A percentile compares a stretch with the other conserved stretches of the same genome.
phyloP scores from a whole-genome alignment of 2,113 vertebrate species.

The Apus apus region DNA sequence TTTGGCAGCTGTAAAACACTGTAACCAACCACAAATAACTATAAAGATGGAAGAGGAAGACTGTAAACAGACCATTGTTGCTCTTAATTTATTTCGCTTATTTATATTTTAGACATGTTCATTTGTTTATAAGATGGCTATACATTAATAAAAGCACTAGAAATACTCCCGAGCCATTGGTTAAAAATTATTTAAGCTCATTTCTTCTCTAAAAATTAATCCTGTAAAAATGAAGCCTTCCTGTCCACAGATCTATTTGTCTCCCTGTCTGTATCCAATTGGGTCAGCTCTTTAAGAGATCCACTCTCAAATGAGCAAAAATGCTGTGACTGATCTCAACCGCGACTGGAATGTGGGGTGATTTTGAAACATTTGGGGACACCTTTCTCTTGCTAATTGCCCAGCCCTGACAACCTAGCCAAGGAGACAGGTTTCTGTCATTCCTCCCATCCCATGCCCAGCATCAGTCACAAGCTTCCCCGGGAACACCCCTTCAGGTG shows the following conservation, averaged over 20 bases:
- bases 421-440: neutral
- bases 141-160: constrained; percentile 2
- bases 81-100: constrained; percentile 13
- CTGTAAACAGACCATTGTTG: neutral
- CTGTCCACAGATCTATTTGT: neutral
- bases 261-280: neutral
- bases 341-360: fast-evolving
- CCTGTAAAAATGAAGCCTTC: neutral
- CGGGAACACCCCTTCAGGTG: fast-evolving
- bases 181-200: neutral
- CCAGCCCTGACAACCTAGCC: neutral
- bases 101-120: neutral
- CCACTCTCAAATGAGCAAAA: neutral
- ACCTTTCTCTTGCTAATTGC: neutral
- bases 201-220: neutral
- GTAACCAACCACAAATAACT: neutral
- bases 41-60: neutral
- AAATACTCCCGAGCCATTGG: neutral
- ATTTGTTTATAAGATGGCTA: neutral
- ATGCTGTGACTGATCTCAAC: neutral
- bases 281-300: neutral
- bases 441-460: fast-evolving
- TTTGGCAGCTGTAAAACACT: neutral
- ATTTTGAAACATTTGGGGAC: neutral
- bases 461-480: neutral